These are phyloP conservation scores for Cistogaster globosa DNA, from an alignment of 2,888 invertebrate species.

Conservation along the genomic window DNA sequence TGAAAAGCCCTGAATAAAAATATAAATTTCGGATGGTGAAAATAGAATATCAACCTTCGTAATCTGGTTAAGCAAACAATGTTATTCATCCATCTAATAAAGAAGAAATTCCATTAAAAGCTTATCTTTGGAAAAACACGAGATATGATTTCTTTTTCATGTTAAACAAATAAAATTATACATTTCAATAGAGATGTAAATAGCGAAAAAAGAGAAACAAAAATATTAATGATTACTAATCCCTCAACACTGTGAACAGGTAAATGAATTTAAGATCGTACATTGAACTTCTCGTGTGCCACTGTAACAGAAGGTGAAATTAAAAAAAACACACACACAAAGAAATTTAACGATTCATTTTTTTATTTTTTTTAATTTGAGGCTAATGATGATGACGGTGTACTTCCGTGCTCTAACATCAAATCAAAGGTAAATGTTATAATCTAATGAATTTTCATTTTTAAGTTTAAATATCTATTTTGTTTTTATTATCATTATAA, in stretches of 20 bases:
- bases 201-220: background rate
- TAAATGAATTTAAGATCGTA: constrained; percentile 34
- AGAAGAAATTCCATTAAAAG: no score
- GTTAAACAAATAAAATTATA: background rate
- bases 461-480: constrained; percentile 15
- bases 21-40: no score
- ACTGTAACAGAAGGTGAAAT: constrained; percentile 3
- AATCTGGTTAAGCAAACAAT: no score
- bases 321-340: background rate
- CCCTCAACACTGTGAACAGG: background rate
- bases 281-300: constrained; percentile 50
- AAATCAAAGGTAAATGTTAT: background rate
- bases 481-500: constrained; percentile 62
- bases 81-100: no score
- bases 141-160: background rate
- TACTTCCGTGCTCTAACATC: constrained; percentile 9
- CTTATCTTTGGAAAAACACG: no score
- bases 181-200: background rate
- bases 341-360: background rate
- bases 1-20: no score
- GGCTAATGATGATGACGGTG: constrained; percentile 2
- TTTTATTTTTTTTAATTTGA: background rate
- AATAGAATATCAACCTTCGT: no score
- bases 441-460: constrained; percentile 38
- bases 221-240: background rate